Evolutionary conservation across 2,888 invertebrate genomes (phyloP).

Genomic region (Stratiomys singularior): DNA sequence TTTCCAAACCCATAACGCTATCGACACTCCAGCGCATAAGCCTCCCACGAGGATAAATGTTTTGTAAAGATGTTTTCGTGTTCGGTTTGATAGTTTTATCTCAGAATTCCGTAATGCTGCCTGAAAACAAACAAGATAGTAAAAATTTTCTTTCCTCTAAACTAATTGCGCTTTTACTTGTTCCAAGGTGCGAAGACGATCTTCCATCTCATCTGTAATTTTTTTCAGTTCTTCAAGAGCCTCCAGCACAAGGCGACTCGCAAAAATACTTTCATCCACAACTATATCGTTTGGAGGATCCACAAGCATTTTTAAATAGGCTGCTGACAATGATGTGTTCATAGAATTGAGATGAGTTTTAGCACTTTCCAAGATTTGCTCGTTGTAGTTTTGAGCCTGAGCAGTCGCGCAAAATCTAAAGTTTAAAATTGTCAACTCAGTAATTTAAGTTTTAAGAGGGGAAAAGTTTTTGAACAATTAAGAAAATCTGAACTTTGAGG

Average conservation of each 20-base stretch:
- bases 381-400: slow-evolving; percentile 57
- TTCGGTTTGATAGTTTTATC: background rate
- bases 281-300: slow-evolving; percentile 61
- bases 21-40: slow-evolving; percentile 12
- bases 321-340: slow-evolving; percentile 59
- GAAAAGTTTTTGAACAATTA: too few species aligned
- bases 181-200: slow-evolving; percentile 57
- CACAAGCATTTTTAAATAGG: slow-evolving; percentile 61
- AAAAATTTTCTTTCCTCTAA: background rate
- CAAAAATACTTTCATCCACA: slow-evolving; percentile 62
- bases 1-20: slow-evolving; percentile 31
- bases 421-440: too few species aligned
- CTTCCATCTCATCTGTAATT: slow-evolving; percentile 58
- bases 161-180: slow-evolving; percentile 51
- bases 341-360: slow-evolving; percentile 58
- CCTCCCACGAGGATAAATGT: slow-evolving; percentile 14
- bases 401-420: slow-evolving; percentile 49
- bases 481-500: too few species aligned
- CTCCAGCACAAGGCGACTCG: slow-evolving; percentile 62
- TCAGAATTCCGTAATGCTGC: slow-evolving; percentile 22
- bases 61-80: slow-evolving; percentile 17
- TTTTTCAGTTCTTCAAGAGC: slow-evolving; percentile 59
- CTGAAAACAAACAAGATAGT: background rate
- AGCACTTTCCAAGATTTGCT: slow-evolving; percentile 58
- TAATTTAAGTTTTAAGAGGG: too few species aligned